These are phyloP conservation scores for Drosophila lini DNA, from an alignment of 1,140 invertebrate species.

Conservation along the genomic window DNA sequence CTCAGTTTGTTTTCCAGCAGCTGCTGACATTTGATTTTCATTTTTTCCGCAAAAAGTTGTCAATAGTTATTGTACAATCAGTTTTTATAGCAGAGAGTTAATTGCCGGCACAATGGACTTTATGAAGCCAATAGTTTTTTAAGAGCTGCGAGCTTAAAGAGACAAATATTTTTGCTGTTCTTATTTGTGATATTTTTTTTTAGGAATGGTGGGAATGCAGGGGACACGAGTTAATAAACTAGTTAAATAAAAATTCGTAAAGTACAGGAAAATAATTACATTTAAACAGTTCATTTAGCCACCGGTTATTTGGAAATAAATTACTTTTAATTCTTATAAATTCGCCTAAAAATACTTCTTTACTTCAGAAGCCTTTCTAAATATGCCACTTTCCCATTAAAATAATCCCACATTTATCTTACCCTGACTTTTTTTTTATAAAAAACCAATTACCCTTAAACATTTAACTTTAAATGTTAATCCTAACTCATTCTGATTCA, in stretches of 20 bases:
- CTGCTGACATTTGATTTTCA: constrained; percentile 24
- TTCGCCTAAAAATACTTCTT: not conserved
- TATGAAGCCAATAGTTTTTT: constrained; percentile 4
- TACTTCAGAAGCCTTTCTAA: not conserved
- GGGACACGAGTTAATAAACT: constrained; percentile 1
- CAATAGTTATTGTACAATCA: constrained; percentile 38
- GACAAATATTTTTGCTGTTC: constrained; percentile 2
- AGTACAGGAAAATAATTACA: not conserved
- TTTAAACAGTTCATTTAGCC: not conserved
- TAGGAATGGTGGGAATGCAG: constrained; percentile 3
- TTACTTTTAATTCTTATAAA: not conserved
- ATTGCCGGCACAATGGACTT: constrained; percentile 15
- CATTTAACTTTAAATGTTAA: not conserved
- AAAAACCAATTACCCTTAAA: constrained; percentile 2
- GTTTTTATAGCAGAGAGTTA: constrained; percentile 36
- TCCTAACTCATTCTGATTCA: constrained; percentile 2
- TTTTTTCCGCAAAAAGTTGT: constrained; percentile 38
- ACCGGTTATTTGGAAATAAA: not conserved
- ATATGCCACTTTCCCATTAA: not conserved
- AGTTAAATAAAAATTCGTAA: not conserved
- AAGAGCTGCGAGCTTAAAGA: not conserved
- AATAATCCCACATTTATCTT: constrained; percentile 30
- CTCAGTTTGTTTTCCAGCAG: not conserved
- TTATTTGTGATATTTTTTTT: not conserved
- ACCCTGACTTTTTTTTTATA: not conserved